A percentile compares a stretch with the other conserved stretches of the same genome.
Conservation (phyloP, 1,140 invertebrate genomes). For the Magallana ariakensis region DNA sequence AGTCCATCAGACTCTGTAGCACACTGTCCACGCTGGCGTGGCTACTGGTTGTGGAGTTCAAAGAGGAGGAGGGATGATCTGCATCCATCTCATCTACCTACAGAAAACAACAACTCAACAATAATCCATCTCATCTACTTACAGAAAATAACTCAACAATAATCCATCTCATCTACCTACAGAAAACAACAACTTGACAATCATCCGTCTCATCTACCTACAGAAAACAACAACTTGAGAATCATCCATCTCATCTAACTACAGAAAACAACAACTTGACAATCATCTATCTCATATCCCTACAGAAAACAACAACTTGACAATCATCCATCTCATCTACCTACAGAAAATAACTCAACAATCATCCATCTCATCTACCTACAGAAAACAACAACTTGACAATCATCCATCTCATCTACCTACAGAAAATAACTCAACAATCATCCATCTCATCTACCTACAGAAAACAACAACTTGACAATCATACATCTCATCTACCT, state of each 20-base stretch:
- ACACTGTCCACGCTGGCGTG: neutral
- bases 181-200: neutral
- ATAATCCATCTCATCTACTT: neutral
- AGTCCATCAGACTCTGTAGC: constrained; percentile 28
- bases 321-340: neutral
- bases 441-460: neutral
- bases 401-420: neutral
- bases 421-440: neutral
- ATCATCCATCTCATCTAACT: neutral
- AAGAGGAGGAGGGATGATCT: neutral
- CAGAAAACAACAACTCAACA: too few relatives aligned
- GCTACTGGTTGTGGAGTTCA: neutral
- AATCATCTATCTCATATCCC: neutral
- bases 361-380: neutral
- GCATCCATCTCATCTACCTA: neutral
- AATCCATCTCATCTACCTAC: neutral
- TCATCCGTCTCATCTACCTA: neutral
- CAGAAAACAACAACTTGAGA: too few relatives aligned
- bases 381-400: too few relatives aligned
- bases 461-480: neutral
- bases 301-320: neutral
- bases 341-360: too few relatives aligned
- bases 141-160: neutral
- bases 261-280: neutral
- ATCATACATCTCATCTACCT: neutral